Conservation (phyloP, 2,113 vertebrate species). For the Erythrocebus patas region DNA sequence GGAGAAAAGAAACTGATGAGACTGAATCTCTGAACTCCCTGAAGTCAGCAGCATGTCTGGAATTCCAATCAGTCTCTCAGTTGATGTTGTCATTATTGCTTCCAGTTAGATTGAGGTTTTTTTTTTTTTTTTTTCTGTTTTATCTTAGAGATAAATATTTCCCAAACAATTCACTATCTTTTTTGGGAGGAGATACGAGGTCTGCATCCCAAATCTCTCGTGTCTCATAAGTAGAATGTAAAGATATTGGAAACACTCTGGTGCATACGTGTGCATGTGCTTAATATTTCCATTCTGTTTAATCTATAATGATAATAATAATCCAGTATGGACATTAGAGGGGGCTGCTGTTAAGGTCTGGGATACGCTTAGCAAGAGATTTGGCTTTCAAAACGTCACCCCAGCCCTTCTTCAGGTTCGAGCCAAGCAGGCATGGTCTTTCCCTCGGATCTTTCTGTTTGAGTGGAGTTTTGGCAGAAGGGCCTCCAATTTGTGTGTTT, state of each 20-base stretch:
- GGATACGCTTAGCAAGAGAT: not conserved
- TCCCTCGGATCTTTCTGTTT: not conserved
- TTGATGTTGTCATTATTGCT: not conserved
- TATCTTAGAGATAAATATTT: not conserved
- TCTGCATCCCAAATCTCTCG: not conserved
- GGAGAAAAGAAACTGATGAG: not conserved
- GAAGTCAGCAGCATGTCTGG: accelerated
- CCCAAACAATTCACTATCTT: not conserved
- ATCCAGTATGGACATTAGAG: accelerated
- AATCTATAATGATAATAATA: not conserved
- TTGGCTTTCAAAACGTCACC: not conserved
- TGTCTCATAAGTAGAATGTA: not conserved
- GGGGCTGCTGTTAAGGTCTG: not conserved
- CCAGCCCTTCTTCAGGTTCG: accelerated
- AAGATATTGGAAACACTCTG: not conserved
- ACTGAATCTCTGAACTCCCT: accelerated
- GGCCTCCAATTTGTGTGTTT: slow-evolving; percentile 31
- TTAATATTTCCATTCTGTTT: not conserved
- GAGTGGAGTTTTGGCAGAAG: slow-evolving; percentile 59
- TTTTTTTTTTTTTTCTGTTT: not conserved
- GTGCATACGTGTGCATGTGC: accelerated
- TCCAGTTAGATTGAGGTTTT: not conserved
- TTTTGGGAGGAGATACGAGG: not conserved
- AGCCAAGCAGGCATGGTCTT: too few species aligned
- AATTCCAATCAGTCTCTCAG: not conserved